Evolutionary conservation across 2,113 vertebrate species (phyloP).

Genomic region (Carollia perspicillata): DNA sequence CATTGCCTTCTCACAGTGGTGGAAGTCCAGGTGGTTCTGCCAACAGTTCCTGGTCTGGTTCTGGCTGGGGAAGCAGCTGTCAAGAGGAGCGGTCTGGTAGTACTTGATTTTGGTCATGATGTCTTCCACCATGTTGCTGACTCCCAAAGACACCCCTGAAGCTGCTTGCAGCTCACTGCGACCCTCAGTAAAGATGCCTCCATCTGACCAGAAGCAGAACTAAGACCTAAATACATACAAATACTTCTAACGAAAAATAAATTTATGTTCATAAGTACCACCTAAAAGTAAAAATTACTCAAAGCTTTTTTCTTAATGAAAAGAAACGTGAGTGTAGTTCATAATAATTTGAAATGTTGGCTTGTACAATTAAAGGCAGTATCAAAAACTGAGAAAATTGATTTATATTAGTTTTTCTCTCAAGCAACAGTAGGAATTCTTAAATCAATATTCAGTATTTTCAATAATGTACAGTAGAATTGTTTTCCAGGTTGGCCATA

Average conservation of each 20-base stretch:
- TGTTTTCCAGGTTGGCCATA: neutral
- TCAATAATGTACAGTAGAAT: slow-evolving; percentile 14
- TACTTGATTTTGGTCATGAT: neutral
- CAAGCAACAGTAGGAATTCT: neutral
- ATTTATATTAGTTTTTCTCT: slow-evolving; percentile 9
- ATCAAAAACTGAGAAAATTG: neutral
- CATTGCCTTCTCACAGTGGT: neutral
- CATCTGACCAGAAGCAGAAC: neutral
- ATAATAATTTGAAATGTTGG: slow-evolving; percentile 35
- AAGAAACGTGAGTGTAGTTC: neutral
- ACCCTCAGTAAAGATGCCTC: neutral
- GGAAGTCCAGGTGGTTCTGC: neutral
- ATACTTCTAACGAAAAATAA: slow-evolving; percentile 22
- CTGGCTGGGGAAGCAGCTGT: neutral
- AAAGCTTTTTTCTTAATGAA: neutral
- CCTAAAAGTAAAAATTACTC: slow-evolving; percentile 18
- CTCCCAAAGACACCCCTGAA: neutral
- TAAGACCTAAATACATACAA: neutral
- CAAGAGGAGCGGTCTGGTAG: neutral
- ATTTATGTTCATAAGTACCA: slow-evolving; percentile 3
- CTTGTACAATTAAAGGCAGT: neutral
- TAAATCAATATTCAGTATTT: slow-evolving; percentile 25
- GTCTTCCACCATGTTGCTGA: neutral
- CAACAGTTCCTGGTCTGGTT: neutral
- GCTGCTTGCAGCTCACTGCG: neutral